Conservation (phyloP, 2,888 invertebrate genomes). For the Alloplasta piceator region DNA sequence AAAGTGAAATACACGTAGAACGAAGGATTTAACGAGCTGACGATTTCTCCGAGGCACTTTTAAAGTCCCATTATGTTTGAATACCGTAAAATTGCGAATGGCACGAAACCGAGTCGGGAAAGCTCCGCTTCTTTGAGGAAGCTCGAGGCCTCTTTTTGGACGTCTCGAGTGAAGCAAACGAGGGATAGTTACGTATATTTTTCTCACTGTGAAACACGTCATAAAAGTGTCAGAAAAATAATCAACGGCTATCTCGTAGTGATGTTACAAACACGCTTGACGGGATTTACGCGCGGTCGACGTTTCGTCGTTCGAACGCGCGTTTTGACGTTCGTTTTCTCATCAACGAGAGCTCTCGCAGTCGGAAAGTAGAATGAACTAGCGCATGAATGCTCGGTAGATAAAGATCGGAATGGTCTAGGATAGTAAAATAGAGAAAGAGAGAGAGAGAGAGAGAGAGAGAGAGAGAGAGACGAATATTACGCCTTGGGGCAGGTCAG, state of each 20-base stretch:
- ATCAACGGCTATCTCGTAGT: conserved; percentile 10
- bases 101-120: background rate
- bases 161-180: background rate
- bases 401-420: background rate
- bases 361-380: background rate
- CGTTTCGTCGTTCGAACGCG: background rate
- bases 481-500: conserved; percentile 53
- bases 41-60: background rate
- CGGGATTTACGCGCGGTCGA: background rate
- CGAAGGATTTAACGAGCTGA: conserved; percentile 16
- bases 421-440: too few species aligned
- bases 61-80: background rate
- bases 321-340: conserved; percentile 6
- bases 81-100: background rate
- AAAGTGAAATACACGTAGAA: background rate
- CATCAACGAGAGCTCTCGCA: background rate
- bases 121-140: conserved; percentile 1
- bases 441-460: background rate
- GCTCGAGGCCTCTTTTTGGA: background rate
- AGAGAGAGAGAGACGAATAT: background rate
- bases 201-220: background rate
- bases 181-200: background rate
- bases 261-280: background rate
- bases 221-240: background rate
- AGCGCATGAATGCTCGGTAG: background rate